These are phyloP conservation scores for Alcis repandata DNA, from an alignment of 2,888 invertebrate species.

Conservation along the genomic window DNA sequence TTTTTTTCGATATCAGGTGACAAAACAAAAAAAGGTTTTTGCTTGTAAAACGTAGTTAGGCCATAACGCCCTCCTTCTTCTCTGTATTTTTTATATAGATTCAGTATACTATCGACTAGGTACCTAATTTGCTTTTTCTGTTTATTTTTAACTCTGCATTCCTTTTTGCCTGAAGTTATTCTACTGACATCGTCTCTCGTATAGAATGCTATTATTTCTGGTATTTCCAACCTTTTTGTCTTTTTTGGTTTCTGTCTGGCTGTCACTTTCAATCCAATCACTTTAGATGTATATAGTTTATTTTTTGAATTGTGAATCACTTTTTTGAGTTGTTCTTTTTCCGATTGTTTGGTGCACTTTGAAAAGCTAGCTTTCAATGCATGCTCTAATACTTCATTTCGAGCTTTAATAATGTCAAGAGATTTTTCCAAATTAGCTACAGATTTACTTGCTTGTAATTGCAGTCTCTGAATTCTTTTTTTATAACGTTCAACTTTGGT, in stretches of 20 bases:
- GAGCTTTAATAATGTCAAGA: not conserved
- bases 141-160: not conserved
- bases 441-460: not conserved
- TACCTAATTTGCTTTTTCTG: too few relatives aligned
- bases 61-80: not conserved
- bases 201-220: not conserved
- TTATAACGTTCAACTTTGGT: not conserved
- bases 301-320: not conserved
- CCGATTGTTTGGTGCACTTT: not conserved
- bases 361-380: not conserved
- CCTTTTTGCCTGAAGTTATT: not conserved
- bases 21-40: slow-evolving; percentile 2
- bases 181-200: not conserved
- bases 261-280: not conserved
- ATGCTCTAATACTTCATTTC: not conserved
- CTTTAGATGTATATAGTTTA: not conserved
- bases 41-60: not conserved
- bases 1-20: not conserved
- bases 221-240: not conserved
- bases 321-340: not conserved
- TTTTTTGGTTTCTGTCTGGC: not conserved
- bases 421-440: not conserved
- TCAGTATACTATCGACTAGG: not conserved
- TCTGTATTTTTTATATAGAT: not conserved
- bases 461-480: not conserved